A percentile compares a stretch with the other conserved stretches of the same genome.
Conservation (phyloP, 2,797 vertebrate species). For the Mormyrus proboscirostris region DNA sequence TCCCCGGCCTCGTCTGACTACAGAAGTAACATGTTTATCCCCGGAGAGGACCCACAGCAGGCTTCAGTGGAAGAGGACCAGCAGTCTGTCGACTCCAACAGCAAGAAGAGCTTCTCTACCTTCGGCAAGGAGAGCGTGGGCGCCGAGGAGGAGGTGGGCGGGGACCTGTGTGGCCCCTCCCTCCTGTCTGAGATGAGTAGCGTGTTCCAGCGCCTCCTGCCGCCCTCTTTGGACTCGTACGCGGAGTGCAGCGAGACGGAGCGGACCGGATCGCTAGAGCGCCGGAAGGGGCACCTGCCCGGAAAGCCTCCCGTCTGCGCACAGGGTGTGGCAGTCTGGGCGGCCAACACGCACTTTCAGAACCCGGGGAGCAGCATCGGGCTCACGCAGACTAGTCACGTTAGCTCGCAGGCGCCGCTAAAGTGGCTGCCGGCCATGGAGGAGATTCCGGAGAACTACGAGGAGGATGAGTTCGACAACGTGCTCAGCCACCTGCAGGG, state of each 20-base stretch:
- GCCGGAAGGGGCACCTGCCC: conserved; percentile 75
- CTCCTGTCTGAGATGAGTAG: conserved; percentile 93
- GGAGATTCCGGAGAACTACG: conserved; percentile 95
- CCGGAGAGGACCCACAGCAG: conserved; percentile 80
- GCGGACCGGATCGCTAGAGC: conserved; percentile 74
- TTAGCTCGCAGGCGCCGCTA: conserved; percentile 62
- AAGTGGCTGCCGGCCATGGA: conserved; percentile 99
- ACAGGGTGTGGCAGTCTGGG: conserved; percentile 89
- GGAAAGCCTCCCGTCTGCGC: conserved; percentile 78
- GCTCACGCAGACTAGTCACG: conserved; percentile 65
- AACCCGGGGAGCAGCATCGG: conserved; percentile 73
- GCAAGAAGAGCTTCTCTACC: conserved; percentile 92
- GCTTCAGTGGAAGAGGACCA: conserved; percentile 59
- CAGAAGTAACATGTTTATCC: conserved; percentile 92
- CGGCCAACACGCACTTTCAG: conserved; percentile 92
- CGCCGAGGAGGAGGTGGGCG: conserved; percentile 49
- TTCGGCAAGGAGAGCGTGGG: conserved; percentile 79
- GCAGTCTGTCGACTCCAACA: conserved; percentile 51
- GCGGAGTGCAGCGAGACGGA: conserved; percentile 71
- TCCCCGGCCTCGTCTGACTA: conserved; percentile 82
- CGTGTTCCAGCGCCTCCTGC: conserved; percentile 87
- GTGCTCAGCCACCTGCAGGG: conserved; percentile 82
- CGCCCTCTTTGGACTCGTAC: conserved; percentile 77
- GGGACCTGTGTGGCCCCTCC: conserved; percentile 75
- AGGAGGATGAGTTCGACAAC: conserved; percentile 94